Evolutionary conservation across 2,113 vertebrate species (phyloP).

Genomic region (Syngnathus typhle): DNA sequence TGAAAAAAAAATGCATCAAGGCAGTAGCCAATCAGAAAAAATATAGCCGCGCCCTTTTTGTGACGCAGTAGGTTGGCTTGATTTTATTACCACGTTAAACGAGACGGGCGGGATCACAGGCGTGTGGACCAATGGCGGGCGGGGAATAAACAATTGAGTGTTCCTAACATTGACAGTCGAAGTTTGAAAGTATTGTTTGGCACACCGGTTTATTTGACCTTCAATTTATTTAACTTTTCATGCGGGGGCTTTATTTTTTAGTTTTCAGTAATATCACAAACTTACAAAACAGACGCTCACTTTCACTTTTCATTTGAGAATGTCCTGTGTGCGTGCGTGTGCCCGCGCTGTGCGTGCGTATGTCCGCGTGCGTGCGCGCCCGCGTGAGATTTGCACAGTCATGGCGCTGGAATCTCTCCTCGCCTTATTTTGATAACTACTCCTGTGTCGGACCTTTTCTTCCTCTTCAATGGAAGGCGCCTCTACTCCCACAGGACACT

Average conservation of each 20-base stretch:
- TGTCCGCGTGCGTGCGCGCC: neutral
- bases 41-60: neutral
- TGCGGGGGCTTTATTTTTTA: neutral
- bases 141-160: neutral
- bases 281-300: neutral
- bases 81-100: rapidly evolving
- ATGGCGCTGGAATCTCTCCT: conserved; percentile 6
- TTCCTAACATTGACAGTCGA: no score
- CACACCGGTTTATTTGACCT: no score
- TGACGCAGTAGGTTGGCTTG: neutral
- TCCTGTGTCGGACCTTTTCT: neutral
- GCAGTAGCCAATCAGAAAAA: conserved; percentile 48
- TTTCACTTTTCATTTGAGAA: conserved; percentile 45
- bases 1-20: conserved; percentile 43
- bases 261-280: neutral
- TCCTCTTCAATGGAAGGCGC: neutral
- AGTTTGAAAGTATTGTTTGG: no score
- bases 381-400: conserved; percentile 2
- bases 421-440: neutral
- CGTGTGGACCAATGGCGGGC: neutral
- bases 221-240: neutral
- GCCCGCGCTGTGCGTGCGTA: neutral
- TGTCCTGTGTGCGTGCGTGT: conserved; percentile 18
- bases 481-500: neutral
- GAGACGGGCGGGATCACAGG: neutral